These are phyloP conservation scores for Conger conger DNA, from an alignment of 2,113 vertebrate genomes.

Conservation along the genomic window DNA sequence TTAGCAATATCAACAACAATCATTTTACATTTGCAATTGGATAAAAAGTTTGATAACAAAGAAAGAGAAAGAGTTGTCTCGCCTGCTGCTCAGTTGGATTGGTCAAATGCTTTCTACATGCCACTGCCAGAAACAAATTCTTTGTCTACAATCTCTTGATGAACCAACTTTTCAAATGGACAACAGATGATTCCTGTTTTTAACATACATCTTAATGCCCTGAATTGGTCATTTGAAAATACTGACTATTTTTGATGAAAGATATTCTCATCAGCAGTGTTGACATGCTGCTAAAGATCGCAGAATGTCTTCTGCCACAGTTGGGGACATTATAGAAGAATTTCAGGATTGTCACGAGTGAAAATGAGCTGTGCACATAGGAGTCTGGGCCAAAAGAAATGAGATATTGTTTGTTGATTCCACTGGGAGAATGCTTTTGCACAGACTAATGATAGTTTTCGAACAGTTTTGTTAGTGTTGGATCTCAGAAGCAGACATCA, in stretches of 20 bases:
- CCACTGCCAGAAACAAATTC: too few relatives aligned
- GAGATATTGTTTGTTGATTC: constrained; percentile 29
- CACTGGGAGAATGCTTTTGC: constrained; percentile 24
- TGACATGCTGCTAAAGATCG: constrained; percentile 1
- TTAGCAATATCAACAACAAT: neutral
- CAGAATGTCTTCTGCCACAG: neutral
- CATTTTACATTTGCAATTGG: neutral
- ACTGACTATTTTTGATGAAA: neutral
- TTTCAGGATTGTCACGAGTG: constrained; percentile 25
- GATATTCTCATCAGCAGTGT: neutral
- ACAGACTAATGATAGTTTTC: constrained; percentile 30
- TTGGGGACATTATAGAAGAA: constrained; percentile 26
- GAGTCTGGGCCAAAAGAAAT: constrained; percentile 27
- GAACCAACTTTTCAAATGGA: neutral
- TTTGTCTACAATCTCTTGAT: neutral
- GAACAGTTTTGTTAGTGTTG: constrained; percentile 44
- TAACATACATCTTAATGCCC: neutral
- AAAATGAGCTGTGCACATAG: neutral
- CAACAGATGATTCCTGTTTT: neutral
- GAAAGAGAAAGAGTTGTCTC: neutral
- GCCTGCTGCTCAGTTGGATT: neutral
- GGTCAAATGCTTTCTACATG: neutral
- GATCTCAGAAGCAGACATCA: constrained; percentile 31
- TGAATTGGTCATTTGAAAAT: neutral
- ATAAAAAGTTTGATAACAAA: neutral